These are phyloP conservation scores for Gymnoscopelus microlampas DNA, from an alignment of 2,797 vertebrate species.

Conservation along the genomic window DNA sequence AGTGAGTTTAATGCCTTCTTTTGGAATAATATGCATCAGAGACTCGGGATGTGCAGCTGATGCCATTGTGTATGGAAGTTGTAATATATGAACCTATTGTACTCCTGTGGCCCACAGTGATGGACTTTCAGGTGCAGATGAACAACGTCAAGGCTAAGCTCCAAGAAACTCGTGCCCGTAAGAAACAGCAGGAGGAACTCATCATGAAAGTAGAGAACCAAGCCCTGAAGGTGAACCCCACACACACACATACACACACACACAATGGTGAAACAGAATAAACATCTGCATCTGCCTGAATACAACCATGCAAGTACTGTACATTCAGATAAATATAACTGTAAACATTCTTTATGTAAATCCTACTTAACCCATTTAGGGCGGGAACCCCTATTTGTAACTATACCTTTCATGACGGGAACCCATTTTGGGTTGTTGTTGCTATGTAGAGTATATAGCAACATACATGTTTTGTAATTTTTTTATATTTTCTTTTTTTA, in stretches of 20 bases:
- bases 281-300: constrained; percentile 43
- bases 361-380: no score
- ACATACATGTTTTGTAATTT: no score
- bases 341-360: no score
- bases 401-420: no score
- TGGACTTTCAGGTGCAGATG: constrained; percentile 96
- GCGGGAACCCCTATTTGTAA: no score
- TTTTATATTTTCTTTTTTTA: no score
- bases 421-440: no score
- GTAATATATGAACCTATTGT: constrained; percentile 15
- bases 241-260: constrained; percentile 1
- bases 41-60: neutral
- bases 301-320: constrained; percentile 36
- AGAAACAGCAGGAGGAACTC: constrained; percentile 96
- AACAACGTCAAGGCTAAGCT: constrained; percentile 92
- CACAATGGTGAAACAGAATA: constrained; percentile 24
- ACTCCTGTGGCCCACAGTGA: constrained; percentile 76
- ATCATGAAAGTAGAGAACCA: constrained; percentile 99
- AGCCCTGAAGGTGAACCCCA: constrained; percentile 90
- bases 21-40: no score
- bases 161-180: constrained; percentile 93
- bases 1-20: no score
- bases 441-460: no score
- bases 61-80: neutral
- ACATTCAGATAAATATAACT: no score